Base-by-base conservation (phyloP, 2,797 vertebrate genomes). In the Chaenodraco wilsoni region DNA sequence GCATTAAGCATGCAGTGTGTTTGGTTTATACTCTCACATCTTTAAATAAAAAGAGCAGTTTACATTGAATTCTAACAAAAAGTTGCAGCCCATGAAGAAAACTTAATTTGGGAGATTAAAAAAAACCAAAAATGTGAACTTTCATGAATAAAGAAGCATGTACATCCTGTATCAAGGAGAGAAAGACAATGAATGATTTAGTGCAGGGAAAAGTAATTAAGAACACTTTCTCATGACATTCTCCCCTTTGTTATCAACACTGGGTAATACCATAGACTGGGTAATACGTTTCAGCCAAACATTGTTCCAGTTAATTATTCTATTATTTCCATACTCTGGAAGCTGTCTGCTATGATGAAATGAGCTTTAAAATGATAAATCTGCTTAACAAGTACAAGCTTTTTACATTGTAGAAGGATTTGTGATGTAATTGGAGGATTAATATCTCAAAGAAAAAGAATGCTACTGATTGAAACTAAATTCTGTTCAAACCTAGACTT, bases 391-490 rank as follows among this genome's bases (percentile, higher is more conserved):
- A 45, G 58, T 65, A 2, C 65, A 69, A 78, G 13, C 17, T 17
- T 1, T 46, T 67, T 23, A 23, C 31, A 33, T 49, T 41, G 45
- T 49, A 21, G 19, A 60, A 17, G 31, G 16, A 50, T 23, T 61
- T 31, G 5, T 78, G 49, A 60, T 73, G 72, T 48, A 59, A 65
- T 62, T 37, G 31, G 9, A 37, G 37, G 27, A 62, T 79, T 19
- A 59, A 33, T 23, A 51, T 62, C 7, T 66, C 62, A 52, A 49
- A 58, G 51, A 65, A n/a, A 16, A 48, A 46, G 45, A 56, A 59
- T 7, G 19, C 16, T 5, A 27, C 15, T 0, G 14, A 3, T 27
- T 3, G 4, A 23, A 16, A 52, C 37, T 17, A 45, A 69, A n/a
- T 59, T 2, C n/a, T 21, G 19, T 56, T 45, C 9, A 55, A 37